phyloP scores from a whole-genome alignment of 2,113 vertebrate species.

The Chloropsis cyanopogon region DNA sequence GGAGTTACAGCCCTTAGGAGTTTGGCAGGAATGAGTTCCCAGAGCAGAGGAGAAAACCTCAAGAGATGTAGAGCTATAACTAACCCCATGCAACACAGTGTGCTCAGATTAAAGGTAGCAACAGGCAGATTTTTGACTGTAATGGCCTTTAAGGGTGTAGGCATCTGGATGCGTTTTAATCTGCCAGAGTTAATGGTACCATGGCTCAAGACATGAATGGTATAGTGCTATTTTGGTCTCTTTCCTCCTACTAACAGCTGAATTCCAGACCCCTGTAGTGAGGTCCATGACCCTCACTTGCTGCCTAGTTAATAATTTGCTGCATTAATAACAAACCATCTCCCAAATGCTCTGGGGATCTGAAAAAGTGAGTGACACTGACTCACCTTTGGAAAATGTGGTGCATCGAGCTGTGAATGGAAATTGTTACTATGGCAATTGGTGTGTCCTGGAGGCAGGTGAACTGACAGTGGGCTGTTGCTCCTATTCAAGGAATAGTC shows the following conservation, averaged over 20 bases:
- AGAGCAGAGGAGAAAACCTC: background rate
- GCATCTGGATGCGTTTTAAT: background rate
- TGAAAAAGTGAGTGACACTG: background rate
- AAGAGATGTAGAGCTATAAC: fast-evolving
- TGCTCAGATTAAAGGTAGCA: background rate
- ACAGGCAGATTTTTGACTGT: background rate
- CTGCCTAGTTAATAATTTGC: background rate
- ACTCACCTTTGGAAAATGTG: background rate
- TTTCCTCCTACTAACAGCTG: background rate
- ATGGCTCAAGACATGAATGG: background rate
- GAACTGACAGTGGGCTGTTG: background rate
- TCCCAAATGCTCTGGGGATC: background rate
- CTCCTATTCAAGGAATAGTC: background rate
- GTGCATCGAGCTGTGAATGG: background rate
- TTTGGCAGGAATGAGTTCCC: background rate
- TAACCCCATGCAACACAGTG: background rate
- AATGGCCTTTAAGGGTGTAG: background rate
- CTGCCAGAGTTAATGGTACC: background rate
- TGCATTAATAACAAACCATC: background rate
- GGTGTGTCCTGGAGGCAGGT: background rate
- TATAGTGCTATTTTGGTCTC: background rate
- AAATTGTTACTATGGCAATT: background rate
- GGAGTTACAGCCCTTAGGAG: background rate
- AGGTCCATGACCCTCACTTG: background rate
- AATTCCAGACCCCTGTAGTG: background rate